Base-by-base conservation (phyloP, 2,113 vertebrate species). In the Salvator merianae region DNA sequence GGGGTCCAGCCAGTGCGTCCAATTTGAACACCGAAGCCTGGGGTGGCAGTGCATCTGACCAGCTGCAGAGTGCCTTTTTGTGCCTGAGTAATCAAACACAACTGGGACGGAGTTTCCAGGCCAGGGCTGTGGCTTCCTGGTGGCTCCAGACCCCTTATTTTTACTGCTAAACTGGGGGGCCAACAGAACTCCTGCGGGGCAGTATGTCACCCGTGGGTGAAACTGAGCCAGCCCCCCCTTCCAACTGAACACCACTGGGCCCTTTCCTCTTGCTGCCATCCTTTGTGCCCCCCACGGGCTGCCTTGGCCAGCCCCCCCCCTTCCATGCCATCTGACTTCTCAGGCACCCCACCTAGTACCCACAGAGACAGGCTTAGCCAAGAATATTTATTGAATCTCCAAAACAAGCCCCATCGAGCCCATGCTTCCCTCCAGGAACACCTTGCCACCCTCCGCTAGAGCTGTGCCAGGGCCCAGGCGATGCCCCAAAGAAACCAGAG, bases 361-460 rank as follows among this genome's bases (percentile, higher is more conserved):
- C 55, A 2, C 55, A 62, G 30, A 65, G 36, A 4, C n/a, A 7
- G 2, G 30, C 8, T 28, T 43, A 30, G 34, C 13, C 84, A 65
- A 32, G 47, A 86, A 81, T 62, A 86, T 86, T 86, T 81, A 86
- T 81, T 86, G 43, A 12, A n/a, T 26, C 30, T 36, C 16, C 3
- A 14, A n/a, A 13, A 26, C 63, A 30, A 69, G 7, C 74, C 9
- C 16, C 62, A 3, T 6, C 32, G 8, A 1, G 30, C 1, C 10
- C 34, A 10, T 3, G 38, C 38, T 22, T 6, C 24, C n/a, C 28
- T 0, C 0, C 1, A 0, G 0, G 3, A 2, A 1, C 53, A 3
- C 16, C 55, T 59, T 59, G 55, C 55, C 55, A 16, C 18, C 55
- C 55, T 20, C 55, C 55, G 14, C 55, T 59, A 34, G 38, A 32